A percentile compares a stretch with the other conserved stretches of the same genome.
phyloP scores from a whole-genome alignment of 2,888 invertebrate genomes.

The Drosophila lutescens region DNA sequence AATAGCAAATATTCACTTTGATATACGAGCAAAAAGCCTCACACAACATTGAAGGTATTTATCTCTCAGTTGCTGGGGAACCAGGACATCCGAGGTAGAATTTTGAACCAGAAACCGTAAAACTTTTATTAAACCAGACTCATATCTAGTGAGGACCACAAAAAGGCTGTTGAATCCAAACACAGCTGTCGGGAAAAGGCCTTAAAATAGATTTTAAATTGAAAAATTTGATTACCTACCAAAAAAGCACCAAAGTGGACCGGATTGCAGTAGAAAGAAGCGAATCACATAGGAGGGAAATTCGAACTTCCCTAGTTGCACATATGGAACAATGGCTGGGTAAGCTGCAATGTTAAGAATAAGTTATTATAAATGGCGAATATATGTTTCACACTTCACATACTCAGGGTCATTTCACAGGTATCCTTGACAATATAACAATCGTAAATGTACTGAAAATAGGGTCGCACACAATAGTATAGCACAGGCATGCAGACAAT shows the following conservation, averaged over 20 bases:
- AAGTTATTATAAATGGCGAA: accelerated
- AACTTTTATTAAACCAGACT: conserved; percentile 67
- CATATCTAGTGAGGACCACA: conserved; percentile 66
- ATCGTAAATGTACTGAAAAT: conserved; percentile 67
- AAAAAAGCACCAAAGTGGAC: conserved; percentile 67
- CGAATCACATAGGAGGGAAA: conserved; percentile 61
- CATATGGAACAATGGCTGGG: conserved; percentile 59
- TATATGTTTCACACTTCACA: background rate
- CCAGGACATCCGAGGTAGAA: conserved; percentile 60
- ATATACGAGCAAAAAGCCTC: conserved; percentile 63
- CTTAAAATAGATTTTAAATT: background rate
- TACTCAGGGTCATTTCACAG: conserved; percentile 67
- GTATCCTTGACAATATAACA: conserved; percentile 53
- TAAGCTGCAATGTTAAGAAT: conserved; percentile 48
- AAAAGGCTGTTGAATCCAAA: conserved; percentile 74
- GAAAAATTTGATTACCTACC: conserved; percentile 21
- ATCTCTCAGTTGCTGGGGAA: conserved; percentile 56
- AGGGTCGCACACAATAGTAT: conserved; percentile 62
- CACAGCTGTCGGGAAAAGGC: conserved; percentile 49
- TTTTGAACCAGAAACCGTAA: conserved; percentile 64
- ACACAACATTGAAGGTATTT: conserved; percentile 68
- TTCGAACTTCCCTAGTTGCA: conserved; percentile 53
- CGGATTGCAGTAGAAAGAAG: conserved; percentile 60
- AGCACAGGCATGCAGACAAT: conserved; percentile 66
- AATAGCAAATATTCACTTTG: conserved; percentile 43